phyloP scores from a whole-genome alignment of 1,140 invertebrate species.

The Drosophila sturtevanti region DNA sequence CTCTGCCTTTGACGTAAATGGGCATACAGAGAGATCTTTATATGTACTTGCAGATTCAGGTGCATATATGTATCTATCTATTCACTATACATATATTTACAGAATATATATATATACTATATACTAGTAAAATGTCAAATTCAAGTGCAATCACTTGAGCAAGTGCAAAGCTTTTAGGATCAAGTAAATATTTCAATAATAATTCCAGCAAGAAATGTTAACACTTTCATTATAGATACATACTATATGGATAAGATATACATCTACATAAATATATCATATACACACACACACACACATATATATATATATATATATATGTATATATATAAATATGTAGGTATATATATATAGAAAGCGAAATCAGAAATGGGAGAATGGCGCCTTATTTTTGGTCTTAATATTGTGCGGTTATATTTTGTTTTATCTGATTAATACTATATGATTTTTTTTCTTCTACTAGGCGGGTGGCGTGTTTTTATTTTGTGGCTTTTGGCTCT shows the following conservation, averaged over 20 bases:
- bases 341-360: constrained; percentile 43
- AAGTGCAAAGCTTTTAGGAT: constrained; percentile 32
- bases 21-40: background rate
- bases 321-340: background rate
- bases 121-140: constrained; percentile 61
- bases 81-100: constrained; percentile 46
- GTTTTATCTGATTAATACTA: constrained; percentile 57
- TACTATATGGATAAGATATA: constrained; percentile 6
- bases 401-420: constrained; percentile 33
- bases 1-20: constrained; percentile 39
- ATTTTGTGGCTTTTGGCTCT: background rate
- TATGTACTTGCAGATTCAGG: constrained; percentile 25
- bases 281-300: constrained; percentile 1
- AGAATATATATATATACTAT: constrained; percentile 60
- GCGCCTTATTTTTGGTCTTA: constrained; percentile 47
- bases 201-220: constrained; percentile 26
- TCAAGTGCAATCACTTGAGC: constrained; percentile 44
- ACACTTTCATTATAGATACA: constrained; percentile 20
- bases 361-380: constrained; percentile 38
- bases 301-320: constrained; percentile 5
- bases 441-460: background rate
- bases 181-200: background rate
- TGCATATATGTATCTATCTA: constrained; percentile 48
- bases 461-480: constrained; percentile 6
- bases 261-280: constrained; percentile 26